Evolutionary conservation across 2,888 invertebrate species (phyloP).

Genomic region (Orchesellides sinensis): DNA sequence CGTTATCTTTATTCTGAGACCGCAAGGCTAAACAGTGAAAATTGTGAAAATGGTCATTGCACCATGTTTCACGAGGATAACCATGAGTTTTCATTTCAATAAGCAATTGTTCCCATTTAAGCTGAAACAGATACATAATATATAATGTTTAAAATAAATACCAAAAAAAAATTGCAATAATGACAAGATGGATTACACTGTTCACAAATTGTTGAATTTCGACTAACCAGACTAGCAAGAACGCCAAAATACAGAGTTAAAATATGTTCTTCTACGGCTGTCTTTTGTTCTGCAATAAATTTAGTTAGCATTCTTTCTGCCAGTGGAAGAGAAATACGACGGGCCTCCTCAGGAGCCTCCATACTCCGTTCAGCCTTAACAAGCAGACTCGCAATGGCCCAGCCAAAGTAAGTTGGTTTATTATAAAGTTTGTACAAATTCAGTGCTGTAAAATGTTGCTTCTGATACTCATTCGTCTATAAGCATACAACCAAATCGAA

Average conservation of each 20-base stretch:
- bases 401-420: slow-evolving; percentile 98
- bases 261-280: slow-evolving; percentile 94
- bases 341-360: slow-evolving; percentile 32
- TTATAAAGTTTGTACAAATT: slow-evolving; percentile 92
- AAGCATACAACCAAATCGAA: background rate
- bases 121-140: too few relatives aligned
- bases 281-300: slow-evolving; percentile 89
- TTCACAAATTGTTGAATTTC: background rate
- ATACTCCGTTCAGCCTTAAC: slow-evolving; percentile 52
- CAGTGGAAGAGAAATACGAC: slow-evolving; percentile 82
- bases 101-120: slow-evolving; percentile 17
- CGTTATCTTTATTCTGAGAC: slow-evolving; percentile 4
- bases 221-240: slow-evolving; percentile 79
- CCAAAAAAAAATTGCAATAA: background rate
- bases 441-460: slow-evolving; percentile 94
- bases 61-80: background rate
- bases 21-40: background rate
- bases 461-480: slow-evolving; percentile 87
- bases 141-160: background rate
- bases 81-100: slow-evolving; percentile 5
- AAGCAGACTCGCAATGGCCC: slow-evolving; percentile 98
- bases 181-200: too few relatives aligned
- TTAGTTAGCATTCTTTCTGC: slow-evolving; percentile 97
- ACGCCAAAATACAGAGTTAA: slow-evolving; percentile 94
- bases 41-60: slow-evolving; percentile 9